Base-by-base conservation (phyloP, 2,888 invertebrate genomes). In the Dryococelus australis region DNA sequence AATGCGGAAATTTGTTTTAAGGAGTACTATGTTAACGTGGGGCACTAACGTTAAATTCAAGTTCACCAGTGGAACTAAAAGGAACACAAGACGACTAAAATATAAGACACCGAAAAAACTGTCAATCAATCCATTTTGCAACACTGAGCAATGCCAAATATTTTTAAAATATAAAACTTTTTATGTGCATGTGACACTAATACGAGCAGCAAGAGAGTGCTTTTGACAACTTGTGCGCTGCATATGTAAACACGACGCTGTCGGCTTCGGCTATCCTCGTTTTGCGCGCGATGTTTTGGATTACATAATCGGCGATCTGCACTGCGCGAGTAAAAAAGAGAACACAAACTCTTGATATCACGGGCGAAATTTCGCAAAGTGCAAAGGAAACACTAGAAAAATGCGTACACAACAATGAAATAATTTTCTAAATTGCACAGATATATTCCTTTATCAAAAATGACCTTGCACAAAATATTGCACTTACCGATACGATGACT, bases 211-310 rank as follows among this genome's bases (percentile, higher is more conserved):
- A 13, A 47, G 4, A 47, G 47, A 3, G 16, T 47, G 2, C 47
- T 47, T 65, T 65, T n/a, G 65, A n/a, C 65, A 65, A n/a, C 65
- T 65, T n/a, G 65, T n/a, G 20, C 16, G n/a, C 20, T 24, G 65
- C 2, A 65, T n/a, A 65, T n/a, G 65, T 65, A 65, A 65, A 65
- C 65, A 65, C 6, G 24, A 6, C 24, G 65, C 65, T 65, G 65
- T n/a, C 65, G 20, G n/a, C 65, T 65, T 65, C 65, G 65, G 65
- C 65, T 65, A 65, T n/a, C 65, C 65, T 65, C 65, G 65, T 65
- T 65, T 16, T 65, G 65, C 65, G 65, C 65, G 65, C 65, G 65
- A 65, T 65, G 65, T 65, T 65, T 65, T 65, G 65, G 65, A 65
- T 65, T 65, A 65, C 65, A 65, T 65, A 65, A 65, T 65, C 65